phyloP scores from a whole-genome alignment of 2,888 invertebrate species.

The Dermolepida albohirtum region DNA sequence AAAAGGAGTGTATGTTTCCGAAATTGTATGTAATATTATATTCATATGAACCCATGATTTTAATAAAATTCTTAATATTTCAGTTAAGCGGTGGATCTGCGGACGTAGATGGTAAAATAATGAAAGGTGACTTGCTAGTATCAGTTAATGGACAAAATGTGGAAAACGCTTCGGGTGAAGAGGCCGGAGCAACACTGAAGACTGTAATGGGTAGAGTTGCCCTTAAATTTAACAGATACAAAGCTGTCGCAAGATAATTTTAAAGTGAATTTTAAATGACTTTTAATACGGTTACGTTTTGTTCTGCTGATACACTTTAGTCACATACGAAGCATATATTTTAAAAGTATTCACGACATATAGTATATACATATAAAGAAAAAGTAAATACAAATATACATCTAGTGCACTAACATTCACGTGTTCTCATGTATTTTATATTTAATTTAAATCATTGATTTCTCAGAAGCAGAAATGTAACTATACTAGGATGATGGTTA shows the following conservation, averaged over 20 bases:
- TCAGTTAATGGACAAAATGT: constrained; percentile 90
- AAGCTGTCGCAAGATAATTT: constrained; percentile 63
- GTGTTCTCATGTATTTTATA: neutral
- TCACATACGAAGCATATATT: neutral
- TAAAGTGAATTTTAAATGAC: constrained; percentile 13
- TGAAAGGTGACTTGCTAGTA: constrained; percentile 91
- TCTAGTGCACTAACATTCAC: constrained; percentile 10
- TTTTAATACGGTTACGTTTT: constrained; percentile 10
- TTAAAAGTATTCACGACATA: neutral
- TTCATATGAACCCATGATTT: constrained; percentile 10
- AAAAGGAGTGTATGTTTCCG: constrained; percentile 90
- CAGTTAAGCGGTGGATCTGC: constrained; percentile 91
- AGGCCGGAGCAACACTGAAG: constrained; percentile 91
- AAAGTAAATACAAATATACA: constrained; percentile 15
- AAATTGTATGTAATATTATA: constrained; percentile 77
- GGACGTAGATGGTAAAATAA: constrained; percentile 86
- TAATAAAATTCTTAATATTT: constrained; percentile 45
- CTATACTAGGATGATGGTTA: too few relatives aligned
- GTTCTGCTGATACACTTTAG: constrained; percentile 1
- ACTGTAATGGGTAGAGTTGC: constrained; percentile 84
- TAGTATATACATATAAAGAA: neutral
- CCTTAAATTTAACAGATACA: constrained; percentile 89
- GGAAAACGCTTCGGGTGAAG: constrained; percentile 80
- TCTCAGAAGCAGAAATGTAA: too few relatives aligned
- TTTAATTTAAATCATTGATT: too few relatives aligned